Percentiles rank a stretch among this genome's conserved stretches.
Conservation (phyloP, 2,797 vertebrate genomes). For the Staurois parvus region DNA sequence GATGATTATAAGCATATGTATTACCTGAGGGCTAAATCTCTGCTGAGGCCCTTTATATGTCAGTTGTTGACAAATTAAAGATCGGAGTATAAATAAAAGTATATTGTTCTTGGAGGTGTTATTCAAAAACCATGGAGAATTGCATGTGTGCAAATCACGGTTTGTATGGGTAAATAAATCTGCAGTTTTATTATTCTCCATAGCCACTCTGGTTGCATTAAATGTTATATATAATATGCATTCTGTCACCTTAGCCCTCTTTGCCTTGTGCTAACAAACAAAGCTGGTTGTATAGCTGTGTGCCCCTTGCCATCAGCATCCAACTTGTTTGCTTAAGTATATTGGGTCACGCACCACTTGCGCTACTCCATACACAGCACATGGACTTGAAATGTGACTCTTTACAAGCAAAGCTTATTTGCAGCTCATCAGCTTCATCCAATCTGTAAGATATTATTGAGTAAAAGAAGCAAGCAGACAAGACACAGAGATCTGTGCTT, state of each 20-base stretch:
- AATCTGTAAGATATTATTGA: conserved; percentile 26
- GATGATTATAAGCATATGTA: conserved; percentile 24
- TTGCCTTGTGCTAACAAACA: conserved; percentile 43
- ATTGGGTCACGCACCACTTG: conserved; percentile 32
- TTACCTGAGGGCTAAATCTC: conserved; percentile 8
- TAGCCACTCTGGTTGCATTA: conserved; percentile 13
- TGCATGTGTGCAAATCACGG: neutral
- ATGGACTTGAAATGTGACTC: conserved; percentile 8
- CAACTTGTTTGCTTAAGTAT: conserved; percentile 40
- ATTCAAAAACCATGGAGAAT: neutral
- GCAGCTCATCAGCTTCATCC: neutral
- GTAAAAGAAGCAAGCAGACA: neutral
- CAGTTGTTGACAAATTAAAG: conserved; percentile 23
- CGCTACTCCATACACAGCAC: neutral
- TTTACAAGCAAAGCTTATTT: neutral
- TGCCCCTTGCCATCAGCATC: neutral
- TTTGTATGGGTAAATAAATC: neutral
- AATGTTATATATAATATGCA: conserved; percentile 33
- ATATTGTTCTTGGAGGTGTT: conserved; percentile 1
- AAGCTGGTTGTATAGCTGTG: neutral
- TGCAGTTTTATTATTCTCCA: conserved; percentile 5
- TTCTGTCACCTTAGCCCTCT: conserved; percentile 45
- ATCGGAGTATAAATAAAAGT: conserved; percentile 7
- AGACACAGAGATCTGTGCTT: neutral
- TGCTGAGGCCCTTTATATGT: conserved; percentile 8